Conservation (phyloP, 2,888 invertebrate species). For the Scelioninae gen. 2 region DNA sequence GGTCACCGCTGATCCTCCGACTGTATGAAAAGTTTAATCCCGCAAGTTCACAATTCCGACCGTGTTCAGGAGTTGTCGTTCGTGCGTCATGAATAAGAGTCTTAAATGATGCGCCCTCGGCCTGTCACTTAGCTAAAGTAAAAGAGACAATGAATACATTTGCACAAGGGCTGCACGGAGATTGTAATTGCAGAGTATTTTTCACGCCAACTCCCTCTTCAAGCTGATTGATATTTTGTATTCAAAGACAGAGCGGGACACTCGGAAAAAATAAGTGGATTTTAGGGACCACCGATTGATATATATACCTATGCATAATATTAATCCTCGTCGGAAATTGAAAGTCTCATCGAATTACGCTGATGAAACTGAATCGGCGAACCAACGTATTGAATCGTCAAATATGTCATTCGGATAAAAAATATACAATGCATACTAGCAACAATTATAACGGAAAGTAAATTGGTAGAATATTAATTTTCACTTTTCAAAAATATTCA, state of each 20-base stretch:
- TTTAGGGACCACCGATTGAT: conserved; percentile 59
- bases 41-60: conserved; percentile 43
- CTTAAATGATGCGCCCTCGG: conserved; percentile 55
- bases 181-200: conserved; percentile 74
- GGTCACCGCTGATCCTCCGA: conserved; percentile 46
- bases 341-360: conserved; percentile 47
- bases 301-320: conserved; percentile 55
- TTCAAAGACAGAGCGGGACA: conserved; percentile 64
- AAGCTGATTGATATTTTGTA: conserved; percentile 74
- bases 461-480: no score
- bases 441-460: no score
- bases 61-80: conserved; percentile 48
- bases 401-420: not conserved
- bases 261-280: conserved; percentile 61
- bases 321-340: conserved; percentile 47
- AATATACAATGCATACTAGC: not conserved
- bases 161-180: conserved; percentile 66
- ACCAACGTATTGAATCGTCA: conserved; percentile 9
- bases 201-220: conserved; percentile 69
- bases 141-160: conserved; percentile 69
- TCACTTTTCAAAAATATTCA: no score
- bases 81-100: conserved; percentile 53
- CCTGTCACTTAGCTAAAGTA: conserved; percentile 62
- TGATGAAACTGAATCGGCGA: conserved; percentile 22
- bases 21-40: conserved; percentile 47